These are phyloP conservation scores for Semaprochilodus insignis DNA, from an alignment of 2,797 vertebrate species.

Conservation along the genomic window DNA sequence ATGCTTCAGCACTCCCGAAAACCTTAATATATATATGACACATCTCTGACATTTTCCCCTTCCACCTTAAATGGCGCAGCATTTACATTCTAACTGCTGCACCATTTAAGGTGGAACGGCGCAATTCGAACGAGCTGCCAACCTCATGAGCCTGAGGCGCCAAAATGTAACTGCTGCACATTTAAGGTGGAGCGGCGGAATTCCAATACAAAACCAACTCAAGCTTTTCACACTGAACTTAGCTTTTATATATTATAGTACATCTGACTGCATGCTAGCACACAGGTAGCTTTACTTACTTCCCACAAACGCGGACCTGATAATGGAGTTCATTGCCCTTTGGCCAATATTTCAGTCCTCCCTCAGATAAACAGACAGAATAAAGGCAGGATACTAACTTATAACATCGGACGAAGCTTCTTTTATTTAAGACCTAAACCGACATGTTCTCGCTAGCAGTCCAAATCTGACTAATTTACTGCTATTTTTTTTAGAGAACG, in stretches of 20 bases:
- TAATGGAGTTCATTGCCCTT: slow-evolving; percentile 62
- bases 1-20: too few relatives aligned
- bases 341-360: background rate
- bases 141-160: background rate
- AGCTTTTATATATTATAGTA: background rate
- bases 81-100: background rate
- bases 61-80: background rate
- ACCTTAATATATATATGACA: too few relatives aligned
- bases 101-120: too few relatives aligned
- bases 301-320: slow-evolving; percentile 61
- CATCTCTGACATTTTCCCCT: background rate
- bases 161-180: background rate
- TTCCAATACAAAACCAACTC: background rate
- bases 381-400: too few relatives aligned
- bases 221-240: background rate
- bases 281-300: slow-evolving; percentile 65
- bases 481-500: background rate
- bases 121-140: too few relatives aligned
- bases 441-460: too few relatives aligned
- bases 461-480: background rate
- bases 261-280: background rate
- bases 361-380: too few relatives aligned
- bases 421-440: too few relatives aligned
- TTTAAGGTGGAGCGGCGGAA: background rate
- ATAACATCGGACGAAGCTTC: too few relatives aligned